Conservation (phyloP, 2,888 invertebrate genomes). For the Philonicus albiceps region DNA sequence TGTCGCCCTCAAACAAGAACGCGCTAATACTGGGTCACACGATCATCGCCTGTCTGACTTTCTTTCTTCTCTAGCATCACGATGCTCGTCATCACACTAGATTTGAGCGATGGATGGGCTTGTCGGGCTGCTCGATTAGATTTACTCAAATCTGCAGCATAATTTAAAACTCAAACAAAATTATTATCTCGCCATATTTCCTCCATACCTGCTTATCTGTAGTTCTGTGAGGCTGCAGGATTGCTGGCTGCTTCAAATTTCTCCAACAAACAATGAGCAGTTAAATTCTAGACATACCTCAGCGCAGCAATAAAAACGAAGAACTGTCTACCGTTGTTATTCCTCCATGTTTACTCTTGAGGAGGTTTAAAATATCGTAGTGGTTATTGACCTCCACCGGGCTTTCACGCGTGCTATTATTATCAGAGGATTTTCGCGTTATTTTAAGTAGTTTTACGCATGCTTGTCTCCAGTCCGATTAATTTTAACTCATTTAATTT, state of each 20-base stretch:
- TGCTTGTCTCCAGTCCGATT: neutral
- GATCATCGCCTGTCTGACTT: slow-evolving; percentile 38
- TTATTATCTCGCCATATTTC: neutral
- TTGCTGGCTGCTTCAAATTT: neutral
- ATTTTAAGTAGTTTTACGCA: neutral
- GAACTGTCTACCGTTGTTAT: neutral
- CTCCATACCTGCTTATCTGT: neutral
- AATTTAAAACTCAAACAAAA: neutral
- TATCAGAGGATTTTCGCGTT: neutral
- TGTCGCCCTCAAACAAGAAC: slow-evolving; percentile 22
- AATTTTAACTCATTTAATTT: neutral
- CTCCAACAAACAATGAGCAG: neutral
- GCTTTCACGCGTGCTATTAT: neutral
- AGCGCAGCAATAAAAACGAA: neutral
- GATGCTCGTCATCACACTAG: neutral
- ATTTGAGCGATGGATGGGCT: neutral
- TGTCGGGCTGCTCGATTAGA: neutral
- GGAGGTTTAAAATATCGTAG: neutral
- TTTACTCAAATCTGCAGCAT: neutral
- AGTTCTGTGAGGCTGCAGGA: neutral
- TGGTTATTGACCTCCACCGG: neutral
- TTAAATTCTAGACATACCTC: neutral
- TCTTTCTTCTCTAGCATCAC: slow-evolving; percentile 4
- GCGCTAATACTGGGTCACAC: slow-evolving; percentile 42
- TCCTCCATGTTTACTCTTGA: neutral